Evolutionary conservation across 2,797 vertebrate species (phyloP).

Genomic region (Glossophaga mutica): DNA sequence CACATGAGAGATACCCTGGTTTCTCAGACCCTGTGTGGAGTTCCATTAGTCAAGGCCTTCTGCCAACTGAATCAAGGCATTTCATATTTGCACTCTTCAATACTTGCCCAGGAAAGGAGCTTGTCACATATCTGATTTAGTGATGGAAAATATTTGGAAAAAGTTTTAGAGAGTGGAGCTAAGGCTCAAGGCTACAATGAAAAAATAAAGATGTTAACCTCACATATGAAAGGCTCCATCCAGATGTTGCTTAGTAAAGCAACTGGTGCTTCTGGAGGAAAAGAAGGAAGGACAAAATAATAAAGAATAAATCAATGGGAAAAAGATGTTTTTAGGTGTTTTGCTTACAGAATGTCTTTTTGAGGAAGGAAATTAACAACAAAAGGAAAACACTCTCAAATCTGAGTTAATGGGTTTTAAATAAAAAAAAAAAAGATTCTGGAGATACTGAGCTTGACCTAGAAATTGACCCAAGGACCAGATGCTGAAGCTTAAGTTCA

Average conservation of each 20-base stretch:
- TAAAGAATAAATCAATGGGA: not conserved
- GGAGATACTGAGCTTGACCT: constrained; percentile 28
- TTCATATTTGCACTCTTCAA: constrained; percentile 65
- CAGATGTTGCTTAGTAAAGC: constrained; percentile 11
- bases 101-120: constrained; percentile 61
- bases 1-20: constrained; percentile 50
- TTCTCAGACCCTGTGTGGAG: constrained; percentile 67
- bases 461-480: constrained; percentile 41
- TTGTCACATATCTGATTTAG: constrained; percentile 48
- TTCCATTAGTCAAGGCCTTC: constrained; percentile 64
- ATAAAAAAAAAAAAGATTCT: constrained; percentile 19
- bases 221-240: not conserved
- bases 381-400: constrained; percentile 13
- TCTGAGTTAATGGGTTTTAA: constrained; percentile 14
- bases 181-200: not conserved
- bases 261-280: not conserved
- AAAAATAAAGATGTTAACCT: not conserved
- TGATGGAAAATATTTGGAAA: not conserved
- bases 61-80: constrained; percentile 65
- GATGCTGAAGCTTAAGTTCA: constrained; percentile 26
- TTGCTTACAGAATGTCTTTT: not conserved
- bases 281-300: not conserved
- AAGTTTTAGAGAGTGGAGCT: not conserved
- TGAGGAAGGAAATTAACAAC: constrained; percentile 26
- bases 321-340: constrained; percentile 2